Percentiles rank a stretch among this genome's conserved stretches.
Evolutionary conservation across 2,797 vertebrate genomes (phyloP).

Genomic region (Rhynchotus rufescens): DNA sequence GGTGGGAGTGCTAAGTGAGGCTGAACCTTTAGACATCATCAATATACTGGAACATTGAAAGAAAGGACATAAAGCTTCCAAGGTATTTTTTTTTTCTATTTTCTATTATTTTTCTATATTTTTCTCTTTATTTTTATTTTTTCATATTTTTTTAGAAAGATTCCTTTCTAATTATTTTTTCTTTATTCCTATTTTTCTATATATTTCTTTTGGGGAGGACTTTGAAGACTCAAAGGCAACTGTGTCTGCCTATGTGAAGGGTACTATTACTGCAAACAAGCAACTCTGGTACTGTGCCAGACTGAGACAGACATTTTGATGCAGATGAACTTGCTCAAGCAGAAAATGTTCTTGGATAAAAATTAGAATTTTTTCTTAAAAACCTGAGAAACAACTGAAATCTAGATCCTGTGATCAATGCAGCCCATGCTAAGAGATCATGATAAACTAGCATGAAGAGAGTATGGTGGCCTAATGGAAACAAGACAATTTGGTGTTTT

Average conservation of each 20-base stretch:
- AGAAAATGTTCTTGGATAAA: neutral
- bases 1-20: neutral
- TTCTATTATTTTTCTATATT: neutral
- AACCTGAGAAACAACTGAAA: neutral
- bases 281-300: neutral
- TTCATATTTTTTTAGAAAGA: too few relatives aligned
- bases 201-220: neutral
- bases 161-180: too few relatives aligned
- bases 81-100: neutral
- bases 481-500: neutral
- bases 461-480: neutral
- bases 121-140: too few relatives aligned
- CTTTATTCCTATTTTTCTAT: neutral
- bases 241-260: neutral
- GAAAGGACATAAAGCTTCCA: neutral
- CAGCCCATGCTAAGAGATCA: neutral
- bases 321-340: neutral
- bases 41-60: neutral
- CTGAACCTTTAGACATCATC: neutral
- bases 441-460: neutral
- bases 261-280: neutral
- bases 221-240: neutral
- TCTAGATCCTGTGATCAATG: neutral
- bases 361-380: neutral
- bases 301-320: neutral